Conservation (phyloP, 2,113 vertebrate genomes). For the Prinia subflava region DNA sequence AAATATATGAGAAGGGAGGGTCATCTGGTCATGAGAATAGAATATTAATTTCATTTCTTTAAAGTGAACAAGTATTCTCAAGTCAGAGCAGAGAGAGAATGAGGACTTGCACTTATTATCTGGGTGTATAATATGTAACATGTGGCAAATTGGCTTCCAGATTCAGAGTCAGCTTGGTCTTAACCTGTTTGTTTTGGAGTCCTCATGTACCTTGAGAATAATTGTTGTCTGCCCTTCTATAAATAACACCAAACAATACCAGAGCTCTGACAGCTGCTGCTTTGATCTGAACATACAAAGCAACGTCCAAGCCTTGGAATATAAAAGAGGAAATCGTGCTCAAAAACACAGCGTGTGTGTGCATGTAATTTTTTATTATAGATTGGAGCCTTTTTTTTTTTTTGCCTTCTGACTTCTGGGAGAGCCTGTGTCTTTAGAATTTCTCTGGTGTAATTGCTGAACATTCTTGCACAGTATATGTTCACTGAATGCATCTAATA, state of each 20-base stretch:
- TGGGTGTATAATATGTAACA: neutral
- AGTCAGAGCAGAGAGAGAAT: neutral
- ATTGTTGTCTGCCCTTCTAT: conserved; percentile 32
- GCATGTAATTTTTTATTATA: neutral
- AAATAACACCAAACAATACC: conserved; percentile 39
- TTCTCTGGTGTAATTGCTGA: neutral
- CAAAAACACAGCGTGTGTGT: neutral
- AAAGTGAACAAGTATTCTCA: neutral
- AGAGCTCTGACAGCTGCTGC: neutral
- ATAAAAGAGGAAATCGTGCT: neutral
- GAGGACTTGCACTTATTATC: neutral
- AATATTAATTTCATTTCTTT: neutral
- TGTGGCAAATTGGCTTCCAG: neutral
- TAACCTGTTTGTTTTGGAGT: conserved; percentile 26
- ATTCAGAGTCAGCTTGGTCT: neutral
- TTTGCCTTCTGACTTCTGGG: neutral
- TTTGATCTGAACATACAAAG: neutral
- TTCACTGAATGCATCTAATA: neutral
- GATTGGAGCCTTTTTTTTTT: conserved; percentile 29
- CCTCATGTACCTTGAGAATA: conserved; percentile 13
- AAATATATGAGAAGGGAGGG: neutral
- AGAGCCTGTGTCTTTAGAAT: neutral
- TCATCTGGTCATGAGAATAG: neutral
- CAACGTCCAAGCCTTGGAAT: neutral
- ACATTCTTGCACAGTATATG: neutral